These are phyloP conservation scores for Aurelia sp. DNA, from an alignment of 30 jellyfish, hydroid and myxozoan species.

Conservation along the genomic window DNA sequence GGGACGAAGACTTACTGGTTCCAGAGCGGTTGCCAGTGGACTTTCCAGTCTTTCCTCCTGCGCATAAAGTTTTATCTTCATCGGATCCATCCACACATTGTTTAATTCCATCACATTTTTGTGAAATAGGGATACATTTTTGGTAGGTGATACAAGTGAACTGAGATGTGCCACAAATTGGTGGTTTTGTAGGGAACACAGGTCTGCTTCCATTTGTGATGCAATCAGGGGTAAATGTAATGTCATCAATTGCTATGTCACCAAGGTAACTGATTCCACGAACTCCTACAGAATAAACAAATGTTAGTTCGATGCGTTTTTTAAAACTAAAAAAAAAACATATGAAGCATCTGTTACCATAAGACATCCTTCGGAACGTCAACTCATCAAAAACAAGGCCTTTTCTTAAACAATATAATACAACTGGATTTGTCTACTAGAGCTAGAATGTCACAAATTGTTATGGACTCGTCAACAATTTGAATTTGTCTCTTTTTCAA, in stretches of 20 bases:
- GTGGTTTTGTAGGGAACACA: conserved; percentile 89
- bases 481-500: too few relatives aligned
- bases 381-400: too few relatives aligned
- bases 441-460: too few relatives aligned
- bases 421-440: too few relatives aligned
- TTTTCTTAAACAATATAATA: too few relatives aligned
- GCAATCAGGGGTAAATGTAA: conserved; percentile 95
- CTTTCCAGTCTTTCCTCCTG: conserved; percentile 72
- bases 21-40: conserved; percentile 62
- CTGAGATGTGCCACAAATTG: conserved; percentile 70
- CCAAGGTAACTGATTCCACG: conserved; percentile 93
- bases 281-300: conserved; percentile 28
- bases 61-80: conserved; percentile 28
- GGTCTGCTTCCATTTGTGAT: conserved; percentile 91
- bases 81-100: conserved; percentile 96
- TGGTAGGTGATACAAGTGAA: conserved; percentile 72
- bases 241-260: conserved; percentile 97
- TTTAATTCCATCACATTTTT: conserved; percentile 66
- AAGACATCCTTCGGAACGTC: too few relatives aligned
- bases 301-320: neutral
- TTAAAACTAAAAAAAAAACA: neutral
- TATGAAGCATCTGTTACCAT: too few relatives aligned
- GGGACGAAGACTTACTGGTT: conserved; percentile 20
- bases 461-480: too few relatives aligned
- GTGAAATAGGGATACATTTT: conserved; percentile 61